Percentiles rank a stretch among this genome's conserved stretches.
Conservation (phyloP, 2,888 invertebrate species). For the Hypomecis atomaria region DNA sequence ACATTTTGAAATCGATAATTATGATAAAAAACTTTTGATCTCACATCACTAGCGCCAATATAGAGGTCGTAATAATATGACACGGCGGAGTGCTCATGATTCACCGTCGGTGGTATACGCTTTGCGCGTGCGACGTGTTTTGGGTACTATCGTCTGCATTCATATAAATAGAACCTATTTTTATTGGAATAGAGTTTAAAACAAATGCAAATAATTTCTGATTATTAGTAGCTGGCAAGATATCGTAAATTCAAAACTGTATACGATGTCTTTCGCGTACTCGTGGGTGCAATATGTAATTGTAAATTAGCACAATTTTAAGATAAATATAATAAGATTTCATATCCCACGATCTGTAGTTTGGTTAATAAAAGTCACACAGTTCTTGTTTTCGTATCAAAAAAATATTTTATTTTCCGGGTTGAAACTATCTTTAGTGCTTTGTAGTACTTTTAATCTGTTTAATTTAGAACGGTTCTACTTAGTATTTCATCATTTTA, state of each 20-base stretch:
- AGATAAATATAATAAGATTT: slow-evolving; percentile 21
- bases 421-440: not conserved
- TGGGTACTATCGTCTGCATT: slow-evolving; percentile 37
- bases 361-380: slow-evolving; percentile 23
- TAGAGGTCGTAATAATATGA: slow-evolving; percentile 75
- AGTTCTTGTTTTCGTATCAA: slow-evolving; percentile 5
- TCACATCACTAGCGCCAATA: slow-evolving; percentile 60
- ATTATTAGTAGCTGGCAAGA: slow-evolving; percentile 8
- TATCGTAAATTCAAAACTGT: slow-evolving; percentile 17
- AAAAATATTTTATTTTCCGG: not conserved
- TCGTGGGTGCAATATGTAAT: slow-evolving; percentile 40
- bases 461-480: not conserved
- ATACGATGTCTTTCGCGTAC: slow-evolving; percentile 38
- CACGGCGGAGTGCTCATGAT: slow-evolving; percentile 75
- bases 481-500: not conserved
- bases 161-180: slow-evolving; percentile 21
- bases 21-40: slow-evolving; percentile 49
- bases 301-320: slow-evolving; percentile 29
- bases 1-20: slow-evolving; percentile 9
- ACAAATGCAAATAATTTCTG: not conserved
- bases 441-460: not conserved
- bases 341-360: slow-evolving; percentile 9
- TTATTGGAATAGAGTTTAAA: slow-evolving; percentile 15
- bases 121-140: slow-evolving; percentile 58
- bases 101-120: slow-evolving; percentile 58